Percentiles rank a stretch among this genome's conserved stretches.
Evolutionary conservation across 2,797 vertebrate genomes (phyloP).

Genomic region (Tamandua tetradactyla): DNA sequence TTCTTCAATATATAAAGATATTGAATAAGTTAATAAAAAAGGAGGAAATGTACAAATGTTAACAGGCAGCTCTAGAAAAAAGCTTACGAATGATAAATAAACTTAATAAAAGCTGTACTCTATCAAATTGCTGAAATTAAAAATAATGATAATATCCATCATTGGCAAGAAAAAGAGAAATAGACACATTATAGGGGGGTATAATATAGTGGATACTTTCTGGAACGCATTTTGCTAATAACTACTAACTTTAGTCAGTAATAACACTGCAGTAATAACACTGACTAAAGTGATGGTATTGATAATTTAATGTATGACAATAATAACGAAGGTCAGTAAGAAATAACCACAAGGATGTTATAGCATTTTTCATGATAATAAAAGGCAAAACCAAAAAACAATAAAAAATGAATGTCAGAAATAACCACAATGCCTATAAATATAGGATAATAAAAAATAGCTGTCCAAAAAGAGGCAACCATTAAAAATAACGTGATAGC

Average conservation of each 20-base stretch:
- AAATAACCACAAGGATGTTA: neutral
- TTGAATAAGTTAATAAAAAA: neutral
- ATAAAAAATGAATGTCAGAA: neutral
- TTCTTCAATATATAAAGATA: neutral
- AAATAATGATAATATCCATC: neutral
- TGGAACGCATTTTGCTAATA: neutral
- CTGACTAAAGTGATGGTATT: neutral
- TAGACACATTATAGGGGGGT: neutral
- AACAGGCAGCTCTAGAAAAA: neutral
- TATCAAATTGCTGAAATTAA: neutral
- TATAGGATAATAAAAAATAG: neutral
- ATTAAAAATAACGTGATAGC: neutral
- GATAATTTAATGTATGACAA: neutral
- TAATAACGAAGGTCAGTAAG: neutral
- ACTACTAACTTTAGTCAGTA: neutral
- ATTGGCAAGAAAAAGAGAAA: neutral
- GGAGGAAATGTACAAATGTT: neutral
- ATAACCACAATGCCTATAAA: neutral
- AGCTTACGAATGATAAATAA: neutral
- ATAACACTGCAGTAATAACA: constrained; percentile 9
- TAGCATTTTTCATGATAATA: neutral
- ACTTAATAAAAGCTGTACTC: neutral
- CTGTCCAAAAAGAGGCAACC: neutral
- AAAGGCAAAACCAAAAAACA: neutral
- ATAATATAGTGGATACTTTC: neutral